Conservation (phyloP, 2,888 invertebrate genomes). For the Drosophila birchii region DNA sequence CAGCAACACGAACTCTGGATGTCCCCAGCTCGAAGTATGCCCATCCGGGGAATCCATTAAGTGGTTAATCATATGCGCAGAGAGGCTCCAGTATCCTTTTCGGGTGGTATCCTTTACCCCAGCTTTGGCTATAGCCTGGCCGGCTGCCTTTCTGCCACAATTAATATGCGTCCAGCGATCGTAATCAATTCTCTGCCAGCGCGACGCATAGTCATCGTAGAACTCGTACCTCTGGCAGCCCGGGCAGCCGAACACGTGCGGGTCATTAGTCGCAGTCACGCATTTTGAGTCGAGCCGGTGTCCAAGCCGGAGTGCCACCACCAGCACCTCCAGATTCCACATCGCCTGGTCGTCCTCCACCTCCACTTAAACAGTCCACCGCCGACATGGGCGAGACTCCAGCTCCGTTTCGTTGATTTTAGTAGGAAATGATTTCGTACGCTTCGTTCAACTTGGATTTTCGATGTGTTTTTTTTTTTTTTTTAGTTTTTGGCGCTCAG, state of each 20-base stretch:
- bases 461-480: constrained; percentile 16
- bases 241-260: constrained; percentile 68
- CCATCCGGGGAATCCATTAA: constrained; percentile 71
- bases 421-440: constrained; percentile 79
- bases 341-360: constrained; percentile 10
- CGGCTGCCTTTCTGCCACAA: constrained; percentile 62
- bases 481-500: constrained; percentile 68
- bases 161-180: constrained; percentile 82
- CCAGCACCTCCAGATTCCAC: constrained; percentile 34
- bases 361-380: constrained; percentile 28
- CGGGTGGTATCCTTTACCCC: constrained; percentile 69
- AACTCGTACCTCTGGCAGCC: constrained; percentile 50
- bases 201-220: constrained; percentile 43
- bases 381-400: constrained; percentile 28
- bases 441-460: constrained; percentile 71
- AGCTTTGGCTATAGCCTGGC: not conserved
- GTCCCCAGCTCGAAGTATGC: constrained; percentile 37
- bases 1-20: constrained; percentile 79
- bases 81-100: constrained; percentile 66
- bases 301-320: constrained; percentile 41
- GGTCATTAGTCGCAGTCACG: constrained; percentile 83
- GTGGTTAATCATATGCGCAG: constrained; percentile 83
- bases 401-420: constrained; percentile 65
- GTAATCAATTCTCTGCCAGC: constrained; percentile 81
- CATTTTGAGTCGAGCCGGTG: constrained; percentile 70